phyloP scores from a whole-genome alignment of 2,113 vertebrate genomes.

The Ailurus styani region DNA sequence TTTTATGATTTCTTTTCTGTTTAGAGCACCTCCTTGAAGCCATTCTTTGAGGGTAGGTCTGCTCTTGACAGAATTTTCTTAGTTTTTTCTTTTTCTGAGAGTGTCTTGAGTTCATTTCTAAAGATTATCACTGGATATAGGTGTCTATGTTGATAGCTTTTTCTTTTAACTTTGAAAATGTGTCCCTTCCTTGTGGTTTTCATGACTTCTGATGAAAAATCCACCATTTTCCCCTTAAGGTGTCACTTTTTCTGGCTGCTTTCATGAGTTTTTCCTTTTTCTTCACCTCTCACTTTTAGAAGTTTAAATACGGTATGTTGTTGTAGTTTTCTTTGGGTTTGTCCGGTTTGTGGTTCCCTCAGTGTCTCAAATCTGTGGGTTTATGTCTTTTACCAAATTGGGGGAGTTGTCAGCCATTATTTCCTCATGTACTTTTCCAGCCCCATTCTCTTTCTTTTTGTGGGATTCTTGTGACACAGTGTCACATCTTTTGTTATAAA shows the following conservation, averaged over 20 bases:
- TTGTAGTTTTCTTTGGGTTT: background rate
- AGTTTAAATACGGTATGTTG: background rate
- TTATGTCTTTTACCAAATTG: background rate
- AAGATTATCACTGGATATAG: background rate
- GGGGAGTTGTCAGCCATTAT: background rate
- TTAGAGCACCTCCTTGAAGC: background rate
- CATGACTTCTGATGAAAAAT: background rate
- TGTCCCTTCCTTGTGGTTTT: background rate
- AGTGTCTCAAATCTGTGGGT: background rate
- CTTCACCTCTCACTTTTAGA: background rate
- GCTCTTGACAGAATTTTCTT: background rate
- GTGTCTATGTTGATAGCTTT: background rate
- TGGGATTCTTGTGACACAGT: accelerated
- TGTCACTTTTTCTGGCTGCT: background rate
- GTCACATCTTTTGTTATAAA: background rate
- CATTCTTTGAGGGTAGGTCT: background rate
- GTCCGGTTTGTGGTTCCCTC: background rate
- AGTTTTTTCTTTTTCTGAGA: background rate
- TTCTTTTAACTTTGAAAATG: background rate
- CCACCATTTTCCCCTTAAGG: background rate
- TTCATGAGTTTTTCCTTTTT: background rate
- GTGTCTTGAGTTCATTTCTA: background rate
- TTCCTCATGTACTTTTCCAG: background rate
- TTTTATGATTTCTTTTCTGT: background rate
- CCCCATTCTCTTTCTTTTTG: background rate